phyloP scores from a whole-genome alignment of 2,888 invertebrate genomes.

The Oxytorus armatus region DNA sequence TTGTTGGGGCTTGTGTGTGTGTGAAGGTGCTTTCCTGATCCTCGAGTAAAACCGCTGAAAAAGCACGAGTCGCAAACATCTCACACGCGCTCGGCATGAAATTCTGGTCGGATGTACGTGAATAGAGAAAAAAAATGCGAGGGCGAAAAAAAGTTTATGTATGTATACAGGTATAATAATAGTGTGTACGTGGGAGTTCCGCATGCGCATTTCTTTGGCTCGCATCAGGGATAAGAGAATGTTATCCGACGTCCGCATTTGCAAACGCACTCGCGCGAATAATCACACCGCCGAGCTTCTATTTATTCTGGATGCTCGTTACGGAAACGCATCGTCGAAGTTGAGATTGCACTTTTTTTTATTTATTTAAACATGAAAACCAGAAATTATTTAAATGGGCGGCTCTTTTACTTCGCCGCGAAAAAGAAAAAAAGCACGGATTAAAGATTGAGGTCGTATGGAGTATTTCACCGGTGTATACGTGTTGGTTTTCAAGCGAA shows the following conservation, averaged over 20 bases:
- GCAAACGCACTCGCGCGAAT: constrained; percentile 13
- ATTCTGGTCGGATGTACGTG: neutral
- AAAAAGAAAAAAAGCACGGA: neutral
- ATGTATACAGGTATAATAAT: neutral
- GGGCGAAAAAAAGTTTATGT: neutral
- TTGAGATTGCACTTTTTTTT: constrained; percentile 19
- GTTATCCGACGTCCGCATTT: constrained; percentile 5
- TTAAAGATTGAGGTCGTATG: constrained; percentile 14
- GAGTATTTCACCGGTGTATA: neutral
- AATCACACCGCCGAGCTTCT: constrained; percentile 7
- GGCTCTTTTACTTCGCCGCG: neutral
- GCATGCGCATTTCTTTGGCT: neutral
- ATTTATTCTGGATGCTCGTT: constrained; percentile 6
- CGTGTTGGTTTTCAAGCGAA: too few relatives aligned
- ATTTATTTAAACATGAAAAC: neutral
- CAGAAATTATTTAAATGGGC: constrained; percentile 18
- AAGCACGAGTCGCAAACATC: constrained; percentile 19
- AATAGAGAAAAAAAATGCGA: neutral
- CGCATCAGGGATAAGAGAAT: constrained; percentile 14
- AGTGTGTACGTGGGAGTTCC: neutral
- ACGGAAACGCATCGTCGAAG: constrained; percentile 30
- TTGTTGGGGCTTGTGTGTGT: constrained; percentile 19
- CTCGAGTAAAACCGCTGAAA: constrained; percentile 23
- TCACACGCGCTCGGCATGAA: constrained; percentile 13
- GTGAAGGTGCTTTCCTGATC: constrained; percentile 4